Base-by-base conservation (phyloP, 2,888 invertebrate species). In the Synanthedon tipuliformis region DNA sequence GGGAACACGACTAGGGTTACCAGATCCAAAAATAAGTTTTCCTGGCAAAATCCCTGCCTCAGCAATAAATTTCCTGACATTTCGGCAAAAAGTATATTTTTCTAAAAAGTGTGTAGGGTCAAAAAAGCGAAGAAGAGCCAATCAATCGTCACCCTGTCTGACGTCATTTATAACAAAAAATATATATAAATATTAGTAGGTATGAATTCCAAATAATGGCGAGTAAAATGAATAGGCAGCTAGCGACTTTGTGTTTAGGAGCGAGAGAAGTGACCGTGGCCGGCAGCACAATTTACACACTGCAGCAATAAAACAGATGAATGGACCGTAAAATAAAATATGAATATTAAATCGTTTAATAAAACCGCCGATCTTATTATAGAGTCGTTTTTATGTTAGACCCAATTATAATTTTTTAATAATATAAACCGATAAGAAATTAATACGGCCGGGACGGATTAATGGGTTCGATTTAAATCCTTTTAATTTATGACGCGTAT, bases 341-440 rank as follows among this genome's bases (percentile, higher is more conserved):
- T 69, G 73, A 75, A 79, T 81, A 77, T 77, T 73, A 79, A 79
- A 77, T 78, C 64, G 66, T 63, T 66, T 68, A 72, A 78, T 75
- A 75, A 80, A 81, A 73, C 56, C 66, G 72, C 66, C 72, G 76
- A 78, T 75, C 72, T 72, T 70, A 68, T 78, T 76, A 73, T 71
- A 34, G 70, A 75, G 73, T 64, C 63, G 67, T 79, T 71, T 83
- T 84, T 78, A 78, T 80, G 83, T 73, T 67, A 61, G 67, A 78
- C 73, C 78, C 84, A 85, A 85, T 85, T 84, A 84, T 79, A 79
- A 74, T 75, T 80, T 75, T 80, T 75, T 81, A 78, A 79, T 82
- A 81, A 79, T 82, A 81, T 78, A 75, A 82, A 78, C 76, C 75
- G 80, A 77, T 78, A 71, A 69, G 66, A 73, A 80, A 81, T 83